phyloP scores from a whole-genome alignment of 2,113 vertebrate species.

The Meles meles region DNA sequence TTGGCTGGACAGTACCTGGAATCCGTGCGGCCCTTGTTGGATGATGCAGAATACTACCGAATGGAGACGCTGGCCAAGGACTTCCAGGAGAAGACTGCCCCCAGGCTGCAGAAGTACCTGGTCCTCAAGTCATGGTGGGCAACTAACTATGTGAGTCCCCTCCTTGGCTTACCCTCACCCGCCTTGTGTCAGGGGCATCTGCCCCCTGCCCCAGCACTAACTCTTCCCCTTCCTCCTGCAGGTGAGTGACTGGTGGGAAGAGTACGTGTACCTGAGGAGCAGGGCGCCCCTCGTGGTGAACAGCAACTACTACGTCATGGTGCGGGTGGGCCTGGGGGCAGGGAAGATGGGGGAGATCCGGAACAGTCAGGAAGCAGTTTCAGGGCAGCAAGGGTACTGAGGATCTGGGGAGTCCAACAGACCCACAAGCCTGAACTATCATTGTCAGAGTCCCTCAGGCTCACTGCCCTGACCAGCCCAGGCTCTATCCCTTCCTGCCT shows the following conservation, averaged over 20 bases:
- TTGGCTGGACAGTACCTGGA: conserved; percentile 89
- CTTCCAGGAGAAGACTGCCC: conserved; percentile 87
- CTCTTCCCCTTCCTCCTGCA: neutral
- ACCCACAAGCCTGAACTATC: neutral
- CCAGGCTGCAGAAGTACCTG: conserved; percentile 91
- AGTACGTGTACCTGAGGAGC: conserved; percentile 93
- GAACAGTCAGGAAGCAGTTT: neutral
- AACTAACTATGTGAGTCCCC: conserved; percentile 91
- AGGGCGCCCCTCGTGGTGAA: conserved; percentile 94
- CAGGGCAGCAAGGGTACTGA: neutral
- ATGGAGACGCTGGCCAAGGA: conserved; percentile 90
- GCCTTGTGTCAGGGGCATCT: neutral
- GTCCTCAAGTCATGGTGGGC: conserved; percentile 96
- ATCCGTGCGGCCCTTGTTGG: conserved; percentile 90
- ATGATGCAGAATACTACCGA: conserved; percentile 82
- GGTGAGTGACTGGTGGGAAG: conserved; percentile 75
- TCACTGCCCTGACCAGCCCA: neutral
- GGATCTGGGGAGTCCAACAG: neutral
- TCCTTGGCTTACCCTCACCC: neutral
- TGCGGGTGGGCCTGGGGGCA: conserved; percentile 68
- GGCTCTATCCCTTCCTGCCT: neutral
- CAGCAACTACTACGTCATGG: conserved; percentile 97
- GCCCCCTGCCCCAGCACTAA: neutral
- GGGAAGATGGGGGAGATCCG: neutral
- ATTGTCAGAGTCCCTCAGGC: neutral